Percentiles rank a stretch among this genome's conserved stretches.
phyloP scores from a whole-genome alignment of 2,888 invertebrate species.

The Yponomeuta malinellus region DNA sequence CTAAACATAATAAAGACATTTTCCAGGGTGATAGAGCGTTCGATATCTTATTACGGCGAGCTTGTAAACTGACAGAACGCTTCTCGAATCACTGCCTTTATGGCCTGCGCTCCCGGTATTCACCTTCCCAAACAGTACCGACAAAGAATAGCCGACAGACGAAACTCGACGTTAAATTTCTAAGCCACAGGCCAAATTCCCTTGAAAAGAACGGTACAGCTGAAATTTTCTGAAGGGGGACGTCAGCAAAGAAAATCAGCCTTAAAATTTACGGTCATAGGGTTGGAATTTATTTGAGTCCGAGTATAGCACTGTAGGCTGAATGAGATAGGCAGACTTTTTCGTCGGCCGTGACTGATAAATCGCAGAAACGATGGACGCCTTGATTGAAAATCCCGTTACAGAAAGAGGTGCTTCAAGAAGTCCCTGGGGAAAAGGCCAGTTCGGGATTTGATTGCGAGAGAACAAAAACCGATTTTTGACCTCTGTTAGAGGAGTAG shows the following conservation, averaged over 20 bases:
- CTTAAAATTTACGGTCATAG: conserved; percentile 23
- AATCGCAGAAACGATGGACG: conserved; percentile 40
- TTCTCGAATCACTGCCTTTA: conserved; percentile 61
- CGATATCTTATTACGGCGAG: conserved; percentile 62
- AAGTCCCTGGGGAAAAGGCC: conserved; percentile 27
- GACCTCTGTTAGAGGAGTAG: not conserved
- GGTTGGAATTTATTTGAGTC: conserved; percentile 25
- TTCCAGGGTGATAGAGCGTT: conserved; percentile 55
- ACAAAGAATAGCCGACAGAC: conserved; percentile 1
- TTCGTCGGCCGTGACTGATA: conserved; percentile 55
- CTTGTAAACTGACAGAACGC: conserved; percentile 60
- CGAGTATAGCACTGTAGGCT: conserved; percentile 31
- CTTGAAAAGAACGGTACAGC: not conserved
- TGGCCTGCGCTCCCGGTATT: conserved; percentile 52
- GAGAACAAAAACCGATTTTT: not conserved
- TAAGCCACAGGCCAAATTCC: not conserved
- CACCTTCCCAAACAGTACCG: conserved; percentile 45
- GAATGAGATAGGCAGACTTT: conserved; percentile 50
- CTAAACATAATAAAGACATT: conserved; percentile 51
- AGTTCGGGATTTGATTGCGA: not conserved
- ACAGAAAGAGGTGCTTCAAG: conserved; percentile 34
- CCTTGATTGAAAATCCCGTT: conserved; percentile 56
- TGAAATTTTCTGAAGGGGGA: conserved; percentile 17
- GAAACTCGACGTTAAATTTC: not conserved
- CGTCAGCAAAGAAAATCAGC: conserved; percentile 27